Percentiles rank a stretch among this genome's conserved stretches.
Evolutionary conservation across 2,888 invertebrate species (phyloP).

Genomic region (Apamea anceps): DNA sequence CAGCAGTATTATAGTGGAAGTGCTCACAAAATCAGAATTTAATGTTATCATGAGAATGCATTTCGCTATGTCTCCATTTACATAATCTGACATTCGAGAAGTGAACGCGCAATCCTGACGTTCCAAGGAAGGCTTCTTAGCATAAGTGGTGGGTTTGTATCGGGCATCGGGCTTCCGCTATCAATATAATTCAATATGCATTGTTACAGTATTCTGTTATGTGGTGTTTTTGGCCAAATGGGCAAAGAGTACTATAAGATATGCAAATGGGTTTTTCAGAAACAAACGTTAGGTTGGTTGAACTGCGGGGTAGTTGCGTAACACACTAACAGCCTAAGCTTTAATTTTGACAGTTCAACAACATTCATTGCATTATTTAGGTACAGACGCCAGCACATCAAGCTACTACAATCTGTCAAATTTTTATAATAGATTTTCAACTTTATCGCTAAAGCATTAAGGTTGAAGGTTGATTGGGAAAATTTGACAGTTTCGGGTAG

Average conservation of each 20-base stretch:
- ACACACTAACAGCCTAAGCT: too few relatives aligned
- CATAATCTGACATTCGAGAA: constrained; percentile 64
- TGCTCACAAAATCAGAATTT: constrained; percentile 56
- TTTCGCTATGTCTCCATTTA: constrained; percentile 53
- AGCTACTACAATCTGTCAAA: too few relatives aligned
- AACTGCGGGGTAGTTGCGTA: too few relatives aligned
- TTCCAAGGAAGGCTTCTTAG: constrained; percentile 42
- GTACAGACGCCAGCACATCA: too few relatives aligned
- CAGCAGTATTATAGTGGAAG: constrained; percentile 31
- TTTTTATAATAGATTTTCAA: too few relatives aligned
- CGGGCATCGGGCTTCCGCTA: background rate
- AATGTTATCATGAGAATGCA: constrained; percentile 57
- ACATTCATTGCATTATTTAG: too few relatives aligned
- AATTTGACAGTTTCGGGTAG: too few relatives aligned
- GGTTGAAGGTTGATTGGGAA: too few relatives aligned
- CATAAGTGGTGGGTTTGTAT: constrained; percentile 38
- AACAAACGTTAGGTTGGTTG: too few relatives aligned
- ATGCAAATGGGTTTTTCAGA: background rate
- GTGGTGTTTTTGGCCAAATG: background rate
- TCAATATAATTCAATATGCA: background rate
- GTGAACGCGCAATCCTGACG: constrained; percentile 53
- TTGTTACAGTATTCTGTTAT: background rate
- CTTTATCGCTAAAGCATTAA: too few relatives aligned
- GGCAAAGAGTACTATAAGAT: too few relatives aligned
- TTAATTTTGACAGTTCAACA: too few relatives aligned